A percentile compares a stretch with the other conserved stretches of the same genome.
These are phyloP conservation scores for Poecilobothrus nobilitatus DNA, from an alignment of 2,888 invertebrate species.

Conservation along the genomic window DNA sequence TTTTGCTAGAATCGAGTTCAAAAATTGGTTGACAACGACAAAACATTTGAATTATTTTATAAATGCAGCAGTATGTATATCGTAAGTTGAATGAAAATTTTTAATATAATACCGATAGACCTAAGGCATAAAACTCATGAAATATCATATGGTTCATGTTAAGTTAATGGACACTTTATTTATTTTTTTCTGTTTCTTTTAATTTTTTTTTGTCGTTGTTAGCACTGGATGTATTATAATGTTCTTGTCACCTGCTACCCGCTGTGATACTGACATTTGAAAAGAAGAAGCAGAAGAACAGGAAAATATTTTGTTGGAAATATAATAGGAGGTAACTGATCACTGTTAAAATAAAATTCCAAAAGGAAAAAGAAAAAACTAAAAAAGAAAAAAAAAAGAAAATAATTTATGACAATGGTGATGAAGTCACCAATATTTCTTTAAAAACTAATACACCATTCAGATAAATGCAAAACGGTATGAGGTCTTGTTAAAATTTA, in stretches of 20 bases:
- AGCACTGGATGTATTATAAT: neutral
- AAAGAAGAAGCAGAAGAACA: neutral
- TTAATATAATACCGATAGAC: too few species aligned
- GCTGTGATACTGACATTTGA: constrained; percentile 13
- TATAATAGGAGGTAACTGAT: neutral
- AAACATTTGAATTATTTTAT: too few species aligned
- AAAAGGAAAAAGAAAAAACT: neutral
- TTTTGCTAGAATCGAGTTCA: too few species aligned
- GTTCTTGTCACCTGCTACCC: constrained; percentile 18
- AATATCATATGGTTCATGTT: neutral
- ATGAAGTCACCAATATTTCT: neutral
- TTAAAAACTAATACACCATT: too few species aligned
- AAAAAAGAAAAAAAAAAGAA: neutral
- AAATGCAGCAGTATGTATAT: too few species aligned
- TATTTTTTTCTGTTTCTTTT: too few species aligned
- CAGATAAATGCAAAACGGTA: too few species aligned
- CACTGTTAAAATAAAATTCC: too few species aligned
- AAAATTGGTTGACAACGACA: too few species aligned
- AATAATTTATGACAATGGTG: neutral
- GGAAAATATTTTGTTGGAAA: too few species aligned
- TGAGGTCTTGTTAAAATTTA: neutral
- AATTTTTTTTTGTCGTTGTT: neutral
- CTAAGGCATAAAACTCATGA: too few species aligned
- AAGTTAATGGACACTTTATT: constrained; percentile 7
- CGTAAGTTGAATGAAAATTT: too few species aligned